Evolutionary conservation across 35 echinoderm and acorn worm genomes (phyloP).

Genomic region (Lytechinus pictus): DNA sequence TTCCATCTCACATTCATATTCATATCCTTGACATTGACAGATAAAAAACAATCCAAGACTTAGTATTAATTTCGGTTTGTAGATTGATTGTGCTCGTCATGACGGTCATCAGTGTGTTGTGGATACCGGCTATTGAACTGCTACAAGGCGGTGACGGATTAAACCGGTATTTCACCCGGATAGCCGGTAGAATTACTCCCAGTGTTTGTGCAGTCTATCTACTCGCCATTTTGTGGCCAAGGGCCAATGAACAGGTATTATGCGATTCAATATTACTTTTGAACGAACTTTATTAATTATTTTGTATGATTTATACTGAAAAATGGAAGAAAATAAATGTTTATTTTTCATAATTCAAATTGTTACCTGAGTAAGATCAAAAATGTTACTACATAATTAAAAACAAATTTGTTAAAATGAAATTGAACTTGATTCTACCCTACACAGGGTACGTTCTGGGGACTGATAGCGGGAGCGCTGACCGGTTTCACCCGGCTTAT

Average conservation of each 20-base stretch:
- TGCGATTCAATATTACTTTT: too few species aligned
- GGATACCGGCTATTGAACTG: conserved; percentile 88
- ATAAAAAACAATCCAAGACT: too few species aligned
- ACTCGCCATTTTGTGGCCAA: conserved; percentile 28
- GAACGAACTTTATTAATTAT: too few species aligned
- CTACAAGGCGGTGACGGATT: conserved; percentile 72
- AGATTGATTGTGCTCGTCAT: conserved; percentile 83
- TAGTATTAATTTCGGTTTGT: not conserved
- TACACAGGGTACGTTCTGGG: conserved; percentile 89
- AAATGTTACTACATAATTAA: too few species aligned
- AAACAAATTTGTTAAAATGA: too few species aligned
- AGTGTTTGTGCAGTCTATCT: conserved; percentile 48
- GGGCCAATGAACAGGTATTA: conserved; percentile 53
- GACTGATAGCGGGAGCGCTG: conserved; percentile 64
- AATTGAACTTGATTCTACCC: too few species aligned
- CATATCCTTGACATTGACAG: too few species aligned
- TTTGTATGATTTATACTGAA: too few species aligned
- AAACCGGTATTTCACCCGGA: conserved; percentile 36
- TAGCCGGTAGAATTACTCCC: conserved; percentile 16
- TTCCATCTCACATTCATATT: too few species aligned
- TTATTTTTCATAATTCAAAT: not conserved
- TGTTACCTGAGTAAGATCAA: too few species aligned
- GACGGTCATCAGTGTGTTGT: conserved; percentile 80
- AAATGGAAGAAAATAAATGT: too few species aligned
- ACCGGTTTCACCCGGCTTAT: conserved; percentile 75